Percentiles rank a stretch among this genome's conserved stretches.
Conservation (phyloP, 2,113 vertebrate genomes). For the Osmerus eperlanus region DNA sequence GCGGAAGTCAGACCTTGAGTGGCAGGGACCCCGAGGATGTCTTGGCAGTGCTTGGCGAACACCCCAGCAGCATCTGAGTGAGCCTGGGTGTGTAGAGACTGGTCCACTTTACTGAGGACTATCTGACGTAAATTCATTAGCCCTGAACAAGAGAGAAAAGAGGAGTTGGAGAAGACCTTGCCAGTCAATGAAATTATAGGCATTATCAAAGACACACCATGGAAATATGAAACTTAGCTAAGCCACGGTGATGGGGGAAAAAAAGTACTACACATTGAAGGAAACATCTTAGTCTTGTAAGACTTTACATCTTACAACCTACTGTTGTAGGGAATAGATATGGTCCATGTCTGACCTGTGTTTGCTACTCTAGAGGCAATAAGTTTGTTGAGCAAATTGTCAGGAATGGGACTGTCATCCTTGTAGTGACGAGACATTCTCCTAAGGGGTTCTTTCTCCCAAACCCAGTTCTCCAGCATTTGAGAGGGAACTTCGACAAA, state of each 20-base stretch:
- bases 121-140: conserved; percentile 91
- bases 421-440: conserved; percentile 89
- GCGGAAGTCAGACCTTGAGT: conserved; percentile 78
- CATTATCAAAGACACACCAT: background rate
- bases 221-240: background rate
- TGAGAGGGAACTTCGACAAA: conserved; percentile 96
- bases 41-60: conserved; percentile 81
- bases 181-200: background rate
- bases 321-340: background rate
- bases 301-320: background rate
- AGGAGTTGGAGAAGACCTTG: background rate
- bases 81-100: conserved; percentile 78
- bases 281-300: background rate
- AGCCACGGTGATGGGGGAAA: too few relatives aligned
- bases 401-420: conserved; percentile 78
- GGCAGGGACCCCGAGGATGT: conserved; percentile 87
- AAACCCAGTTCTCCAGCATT: conserved; percentile 97
- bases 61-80: conserved; percentile 78
- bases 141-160: conserved; percentile 66
- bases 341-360: conserved; percentile 74
- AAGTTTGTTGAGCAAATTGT: conserved; percentile 82
- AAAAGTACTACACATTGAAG: background rate
- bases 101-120: conserved; percentile 92
- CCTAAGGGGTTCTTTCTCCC: conserved; percentile 86
- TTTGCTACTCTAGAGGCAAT: conserved; percentile 89